These are phyloP conservation scores for Erethizon dorsatum DNA, from an alignment of 2,797 vertebrate species.

Conservation along the genomic window DNA sequence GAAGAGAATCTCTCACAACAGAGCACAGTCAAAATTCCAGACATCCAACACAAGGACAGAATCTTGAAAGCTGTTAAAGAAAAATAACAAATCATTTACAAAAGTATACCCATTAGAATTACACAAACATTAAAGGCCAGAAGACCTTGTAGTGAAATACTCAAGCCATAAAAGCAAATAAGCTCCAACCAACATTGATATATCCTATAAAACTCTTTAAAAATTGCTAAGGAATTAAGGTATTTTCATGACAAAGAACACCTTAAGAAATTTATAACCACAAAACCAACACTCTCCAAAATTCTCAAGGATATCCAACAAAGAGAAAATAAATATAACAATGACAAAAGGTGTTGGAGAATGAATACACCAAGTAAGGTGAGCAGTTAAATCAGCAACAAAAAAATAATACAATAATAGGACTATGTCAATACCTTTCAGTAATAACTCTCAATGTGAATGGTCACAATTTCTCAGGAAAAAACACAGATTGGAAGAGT, in stretches of 20 bases:
- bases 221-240: background rate
- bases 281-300: background rate
- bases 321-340: background rate
- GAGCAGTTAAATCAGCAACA: background rate
- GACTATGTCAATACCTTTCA: no score
- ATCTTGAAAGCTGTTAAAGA: background rate
- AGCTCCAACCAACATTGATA: background rate
- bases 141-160: background rate
- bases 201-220: background rate
- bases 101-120: background rate
- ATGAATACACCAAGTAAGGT: background rate
- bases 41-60: background rate
- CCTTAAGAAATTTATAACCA: background rate
- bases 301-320: background rate
- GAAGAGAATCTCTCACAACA: background rate
- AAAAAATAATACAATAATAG: no score
- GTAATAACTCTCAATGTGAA: no score
- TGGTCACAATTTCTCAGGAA: no score
- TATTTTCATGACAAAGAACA: background rate
- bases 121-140: background rate
- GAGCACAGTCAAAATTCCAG: background rate
- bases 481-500: no score
- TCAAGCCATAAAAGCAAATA: background rate
- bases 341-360: no score
- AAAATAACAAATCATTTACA: background rate